Percentiles rank a stretch among this genome's conserved stretches.
Evolutionary conservation across 2,797 vertebrate genomes (phyloP).

Genomic region (Melanotaenia boesemani): DNA sequence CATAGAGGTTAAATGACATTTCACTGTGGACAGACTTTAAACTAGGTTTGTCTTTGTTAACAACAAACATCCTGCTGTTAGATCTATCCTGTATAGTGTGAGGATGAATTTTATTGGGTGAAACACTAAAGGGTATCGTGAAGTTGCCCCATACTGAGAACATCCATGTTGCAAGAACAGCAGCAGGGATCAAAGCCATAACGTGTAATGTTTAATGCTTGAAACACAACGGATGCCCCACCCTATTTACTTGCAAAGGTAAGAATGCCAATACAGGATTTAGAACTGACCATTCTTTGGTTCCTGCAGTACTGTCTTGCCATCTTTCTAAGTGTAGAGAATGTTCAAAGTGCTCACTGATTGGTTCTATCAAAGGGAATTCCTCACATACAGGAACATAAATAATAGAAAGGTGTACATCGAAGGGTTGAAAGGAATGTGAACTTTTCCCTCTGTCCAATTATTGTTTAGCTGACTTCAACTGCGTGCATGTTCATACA

Average conservation of each 20-base stretch:
- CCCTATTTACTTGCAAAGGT: conserved; percentile 1
- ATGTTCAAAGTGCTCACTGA: conserved; percentile 73
- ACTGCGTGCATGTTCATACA: conserved; percentile 69
- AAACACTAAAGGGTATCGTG: conserved; percentile 15
- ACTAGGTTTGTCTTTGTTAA: conserved; percentile 3
- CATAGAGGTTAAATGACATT: conserved; percentile 27
- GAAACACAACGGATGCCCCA: neutral
- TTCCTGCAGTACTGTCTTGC: conserved; percentile 55
- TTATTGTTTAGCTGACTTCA: conserved; percentile 87
- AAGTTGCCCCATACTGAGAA: conserved; percentile 29
- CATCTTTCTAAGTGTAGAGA: conserved; percentile 60
- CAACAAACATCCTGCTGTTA: conserved; percentile 29
- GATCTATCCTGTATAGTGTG: conserved; percentile 24
- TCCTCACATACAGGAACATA: conserved; percentile 78
- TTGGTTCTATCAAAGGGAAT: conserved; percentile 82
- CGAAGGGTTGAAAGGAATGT: conserved; percentile 73
- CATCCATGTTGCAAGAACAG: conserved; percentile 9
- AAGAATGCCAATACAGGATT: conserved; percentile 34
- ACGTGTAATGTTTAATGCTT: conserved; percentile 7
- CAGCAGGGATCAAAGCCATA: conserved; percentile 37
- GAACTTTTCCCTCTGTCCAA: conserved; percentile 84
- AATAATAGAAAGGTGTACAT: conserved; percentile 83
- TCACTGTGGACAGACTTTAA: conserved; percentile 30
- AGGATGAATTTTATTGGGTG: conserved; percentile 7
- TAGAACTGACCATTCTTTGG: conserved; percentile 36